Conservation (phyloP, 2,113 vertebrate genomes). For the Chionodraco myersi region DNA sequence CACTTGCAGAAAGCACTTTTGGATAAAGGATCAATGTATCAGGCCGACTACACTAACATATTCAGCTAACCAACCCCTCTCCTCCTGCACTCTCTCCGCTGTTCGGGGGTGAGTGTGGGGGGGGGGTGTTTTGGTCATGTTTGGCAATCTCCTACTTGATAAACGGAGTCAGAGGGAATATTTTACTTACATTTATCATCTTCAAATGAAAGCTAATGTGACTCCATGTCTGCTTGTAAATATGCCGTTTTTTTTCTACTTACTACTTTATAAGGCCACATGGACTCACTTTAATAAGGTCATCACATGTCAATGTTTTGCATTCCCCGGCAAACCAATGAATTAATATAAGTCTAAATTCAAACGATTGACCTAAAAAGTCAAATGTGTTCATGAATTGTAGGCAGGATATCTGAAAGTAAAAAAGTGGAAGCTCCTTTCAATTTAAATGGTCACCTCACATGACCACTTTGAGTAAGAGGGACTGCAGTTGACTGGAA, state of each 20-base stretch:
- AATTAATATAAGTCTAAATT: neutral
- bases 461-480: conserved; percentile 25
- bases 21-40: neutral
- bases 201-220: neutral
- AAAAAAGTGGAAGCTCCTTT: neutral
- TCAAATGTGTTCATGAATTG: neutral
- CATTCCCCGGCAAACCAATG: neutral
- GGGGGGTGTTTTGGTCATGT: too few species aligned
- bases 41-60: neutral
- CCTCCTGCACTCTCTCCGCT: too few species aligned
- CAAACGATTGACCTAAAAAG: neutral
- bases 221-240: neutral
- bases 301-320: neutral
- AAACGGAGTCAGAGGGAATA: neutral
- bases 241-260: too few species aligned
- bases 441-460: conserved; percentile 19
- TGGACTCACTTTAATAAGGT: neutral
- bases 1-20: neutral
- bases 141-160: too few species aligned
- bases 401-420: neutral
- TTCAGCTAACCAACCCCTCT: neutral
- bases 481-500: conserved; percentile 39
- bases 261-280: neutral
- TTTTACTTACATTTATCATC: neutral
- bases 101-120: too few species aligned